A percentile compares a stretch with the other conserved stretches of the same genome.
Evolutionary conservation across 2,113 vertebrate genomes (phyloP).

Genomic region (Brachirus orientalis): DNA sequence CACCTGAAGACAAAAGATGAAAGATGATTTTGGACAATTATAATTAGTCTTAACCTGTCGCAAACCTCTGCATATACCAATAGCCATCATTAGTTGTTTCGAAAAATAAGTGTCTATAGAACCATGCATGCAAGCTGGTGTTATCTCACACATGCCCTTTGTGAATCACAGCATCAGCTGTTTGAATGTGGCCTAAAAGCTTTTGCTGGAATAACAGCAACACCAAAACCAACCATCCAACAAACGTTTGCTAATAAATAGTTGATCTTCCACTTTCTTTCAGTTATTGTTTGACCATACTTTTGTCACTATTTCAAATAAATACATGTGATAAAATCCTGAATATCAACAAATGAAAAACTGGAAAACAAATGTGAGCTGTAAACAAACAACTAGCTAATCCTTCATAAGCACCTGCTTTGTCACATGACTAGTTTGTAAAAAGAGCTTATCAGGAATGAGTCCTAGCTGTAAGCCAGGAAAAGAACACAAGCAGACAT

Average conservation of each 20-base stretch:
- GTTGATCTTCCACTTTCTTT: too few species aligned
- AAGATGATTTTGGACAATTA: too few species aligned
- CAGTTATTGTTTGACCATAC: neutral
- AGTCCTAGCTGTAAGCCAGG: conserved; percentile 33
- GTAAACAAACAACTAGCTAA: conserved; percentile 63
- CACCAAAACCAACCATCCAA: too few species aligned
- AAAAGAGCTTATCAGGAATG: conserved; percentile 49
- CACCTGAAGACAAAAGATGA: conserved; percentile 81
- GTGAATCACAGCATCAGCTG: too few species aligned
- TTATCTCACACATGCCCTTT: too few species aligned
- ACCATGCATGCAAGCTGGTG: too few species aligned
- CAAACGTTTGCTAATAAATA: neutral
- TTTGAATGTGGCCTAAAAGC: too few species aligned
- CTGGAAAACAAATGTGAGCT: neutral
- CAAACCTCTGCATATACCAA: too few species aligned
- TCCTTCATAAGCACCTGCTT: conserved; percentile 59
- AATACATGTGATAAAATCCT: neutral
- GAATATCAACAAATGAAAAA: neutral
- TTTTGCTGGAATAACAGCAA: too few species aligned
- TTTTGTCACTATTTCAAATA: neutral
- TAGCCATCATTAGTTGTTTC: too few species aligned
- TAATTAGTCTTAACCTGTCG: neutral
- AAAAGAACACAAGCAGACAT: conserved; percentile 44
- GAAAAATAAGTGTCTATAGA: too few species aligned
- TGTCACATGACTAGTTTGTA: conserved; percentile 64